Conservation (phyloP, 2,888 invertebrate species). For the Penaeus monodon region DNA sequence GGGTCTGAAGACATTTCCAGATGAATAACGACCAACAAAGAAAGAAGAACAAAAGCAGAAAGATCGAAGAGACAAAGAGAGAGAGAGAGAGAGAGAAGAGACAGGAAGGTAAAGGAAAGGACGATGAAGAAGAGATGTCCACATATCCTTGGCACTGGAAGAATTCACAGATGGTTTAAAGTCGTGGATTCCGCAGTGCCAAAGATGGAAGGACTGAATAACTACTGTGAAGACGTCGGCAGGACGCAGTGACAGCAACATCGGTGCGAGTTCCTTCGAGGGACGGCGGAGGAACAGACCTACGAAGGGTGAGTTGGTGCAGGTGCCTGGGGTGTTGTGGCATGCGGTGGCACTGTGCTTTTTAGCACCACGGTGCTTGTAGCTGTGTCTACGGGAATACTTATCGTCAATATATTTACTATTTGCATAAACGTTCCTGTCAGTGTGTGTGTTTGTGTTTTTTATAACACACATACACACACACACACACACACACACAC, state of each 20-base stretch:
- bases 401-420: too few species aligned
- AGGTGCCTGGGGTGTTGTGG: too few species aligned
- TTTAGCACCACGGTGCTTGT: too few species aligned
- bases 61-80: not conserved
- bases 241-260: not conserved
- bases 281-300: not conserved
- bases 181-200: constrained; percentile 63
- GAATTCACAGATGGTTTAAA: constrained; percentile 61
- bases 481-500: too few species aligned
- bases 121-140: constrained; percentile 43
- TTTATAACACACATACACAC: too few species aligned
- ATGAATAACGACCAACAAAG: not conserved
- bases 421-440: too few species aligned
- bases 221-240: constrained; percentile 13
- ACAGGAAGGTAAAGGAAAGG: not conserved
- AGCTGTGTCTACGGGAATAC: too few species aligned
- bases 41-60: not conserved
- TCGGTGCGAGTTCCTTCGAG: not conserved
- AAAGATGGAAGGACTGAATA: constrained; percentile 56
- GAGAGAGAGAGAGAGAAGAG: not conserved
- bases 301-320: too few species aligned
- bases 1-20: too few species aligned
- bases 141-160: constrained; percentile 63
- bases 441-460: too few species aligned
- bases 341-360: too few species aligned